Base-by-base conservation (phyloP, 2,113 vertebrate genomes). In the Cyprinodon tularosa region DNA sequence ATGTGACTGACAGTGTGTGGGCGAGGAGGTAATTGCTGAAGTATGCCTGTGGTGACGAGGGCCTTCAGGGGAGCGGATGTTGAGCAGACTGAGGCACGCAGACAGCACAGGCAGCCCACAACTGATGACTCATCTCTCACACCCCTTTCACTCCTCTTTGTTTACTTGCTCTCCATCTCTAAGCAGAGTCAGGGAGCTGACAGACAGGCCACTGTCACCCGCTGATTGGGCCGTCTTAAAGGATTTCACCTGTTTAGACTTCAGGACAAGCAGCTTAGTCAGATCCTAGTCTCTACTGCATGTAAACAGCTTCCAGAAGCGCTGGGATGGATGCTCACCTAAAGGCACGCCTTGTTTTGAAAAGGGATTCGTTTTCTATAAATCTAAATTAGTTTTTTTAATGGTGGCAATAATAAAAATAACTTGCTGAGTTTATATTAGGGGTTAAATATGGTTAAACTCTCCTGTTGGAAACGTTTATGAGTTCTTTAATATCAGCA, bases 91-190 rank as follows among this genome's bases (percentile, higher is more conserved):
- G 78, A 82, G 84, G 76, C 79, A 76, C 4, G 50, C 64, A 74
- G 68, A 70, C 75, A 39, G 44, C 62, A 14, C 71, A 45, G 66
- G 65, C 14, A 71, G 78, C 78, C 71, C 71, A 89, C 79, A 90
- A 89, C 62, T 88, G 91, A 92, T 94, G 92, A 93, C 82, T 94
- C 93, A 94, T 91, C 86, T 47, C 71, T 72, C 83, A 77, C 84
- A 85, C 74, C 57, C 81, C 80, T 79, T 84, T 91, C 88, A 80
- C 85, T 87, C 73, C 15, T 70, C 83, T 86, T 84, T 92, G 85
- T 90, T 90, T 89, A 85, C 85, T 74, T 65, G 65, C 40, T 9
- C 73, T 78, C 50, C 57, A 11, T 71, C 87, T 72, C 2, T 62
- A 60, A 73, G 47, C 62, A 53, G 71, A 89, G 82, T 75, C 76